Percentiles rank a stretch among this genome's conserved stretches.
These are phyloP conservation scores for Calyptomena viridis DNA, from an alignment of 2,113 vertebrate genomes.

Conservation along the genomic window DNA sequence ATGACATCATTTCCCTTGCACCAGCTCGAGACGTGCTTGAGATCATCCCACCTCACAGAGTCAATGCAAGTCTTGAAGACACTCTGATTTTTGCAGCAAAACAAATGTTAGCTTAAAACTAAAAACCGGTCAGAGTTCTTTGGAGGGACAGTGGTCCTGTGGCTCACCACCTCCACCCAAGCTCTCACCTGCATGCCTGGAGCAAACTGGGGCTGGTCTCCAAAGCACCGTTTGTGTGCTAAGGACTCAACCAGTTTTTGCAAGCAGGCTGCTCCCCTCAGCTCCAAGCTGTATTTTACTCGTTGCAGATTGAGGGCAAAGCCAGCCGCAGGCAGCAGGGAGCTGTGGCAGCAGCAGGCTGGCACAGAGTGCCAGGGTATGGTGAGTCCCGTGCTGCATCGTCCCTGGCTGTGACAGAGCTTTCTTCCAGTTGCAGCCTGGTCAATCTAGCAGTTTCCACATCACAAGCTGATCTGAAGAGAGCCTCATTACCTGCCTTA, in stretches of 20 bases:
- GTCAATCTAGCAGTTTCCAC: slow-evolving; percentile 68
- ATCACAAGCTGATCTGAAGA: slow-evolving; percentile 61
- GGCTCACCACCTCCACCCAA: rapidly evolving
- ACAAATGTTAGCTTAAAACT: not conserved
- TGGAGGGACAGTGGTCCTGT: not conserved
- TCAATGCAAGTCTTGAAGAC: not conserved
- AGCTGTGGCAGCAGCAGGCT: not conserved
- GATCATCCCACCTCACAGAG: not conserved
- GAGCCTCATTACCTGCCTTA: slow-evolving; percentile 71
- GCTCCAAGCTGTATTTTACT: not conserved
- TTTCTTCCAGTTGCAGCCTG: slow-evolving; percentile 52
- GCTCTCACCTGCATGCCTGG: not conserved
- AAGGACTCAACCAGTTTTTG: not conserved
- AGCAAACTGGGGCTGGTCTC: not conserved
- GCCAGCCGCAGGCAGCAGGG: not conserved
- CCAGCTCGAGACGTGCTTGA: not conserved
- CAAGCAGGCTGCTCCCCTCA: not conserved
- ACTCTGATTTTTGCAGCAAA: not conserved
- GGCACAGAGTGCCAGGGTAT: rapidly evolving
- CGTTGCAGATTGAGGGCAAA: not conserved
- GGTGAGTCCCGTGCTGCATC: rapidly evolving
- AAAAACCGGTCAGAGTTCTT: not conserved
- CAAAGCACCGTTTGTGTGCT: not conserved
- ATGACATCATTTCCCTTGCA: not conserved
- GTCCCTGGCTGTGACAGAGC: not conserved